A percentile compares a stretch with the other conserved stretches of the same genome.
phyloP scores from a whole-genome alignment of 2,888 invertebrate genomes.

The Gari tellinella region DNA sequence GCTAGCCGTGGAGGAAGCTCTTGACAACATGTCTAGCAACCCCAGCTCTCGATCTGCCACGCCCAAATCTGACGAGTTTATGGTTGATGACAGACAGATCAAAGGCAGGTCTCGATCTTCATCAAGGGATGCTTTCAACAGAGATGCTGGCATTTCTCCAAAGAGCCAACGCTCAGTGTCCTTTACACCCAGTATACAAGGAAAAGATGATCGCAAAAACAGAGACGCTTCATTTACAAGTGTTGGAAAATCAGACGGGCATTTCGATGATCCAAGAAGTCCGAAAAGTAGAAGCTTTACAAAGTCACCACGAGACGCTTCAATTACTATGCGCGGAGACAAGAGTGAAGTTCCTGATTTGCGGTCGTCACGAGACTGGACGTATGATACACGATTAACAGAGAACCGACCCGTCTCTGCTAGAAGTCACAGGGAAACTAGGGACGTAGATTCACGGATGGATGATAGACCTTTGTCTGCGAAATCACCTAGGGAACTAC shows the following conservation, averaged over 20 bases:
- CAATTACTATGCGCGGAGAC: neutral
- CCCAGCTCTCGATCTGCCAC: constrained; percentile 66
- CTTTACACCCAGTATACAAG: constrained; percentile 31
- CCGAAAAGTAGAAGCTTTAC: constrained; percentile 28
- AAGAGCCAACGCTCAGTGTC: constrained; percentile 53
- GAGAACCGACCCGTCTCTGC: constrained; percentile 47
- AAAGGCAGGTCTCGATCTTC: constrained; percentile 37
- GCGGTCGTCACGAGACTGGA: constrained; percentile 36
- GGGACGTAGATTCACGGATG: constrained; percentile 24
- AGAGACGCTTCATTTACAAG: constrained; percentile 1
- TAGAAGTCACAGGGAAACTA: constrained; percentile 17
- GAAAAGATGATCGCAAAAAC: constrained; percentile 34
- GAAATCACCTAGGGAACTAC: constrained; percentile 42
- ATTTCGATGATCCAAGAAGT: constrained; percentile 19
- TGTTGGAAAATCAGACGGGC: constrained; percentile 3
- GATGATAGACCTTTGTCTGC: constrained; percentile 45
- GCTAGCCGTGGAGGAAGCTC: constrained; percentile 63
- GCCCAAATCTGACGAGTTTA: constrained; percentile 59
- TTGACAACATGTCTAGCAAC: constrained; percentile 60
- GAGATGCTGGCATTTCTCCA: constrained; percentile 59
- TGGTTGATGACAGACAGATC: constrained; percentile 42
- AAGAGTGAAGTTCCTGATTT: constrained; percentile 17
- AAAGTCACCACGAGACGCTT: constrained; percentile 37
- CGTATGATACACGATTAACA: constrained; percentile 33
- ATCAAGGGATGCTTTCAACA: constrained; percentile 33